Percentiles rank a stretch among this genome's conserved stretches.
Conservation (phyloP, 2,888 invertebrate species). For the Troides oblongomaculatus region DNA sequence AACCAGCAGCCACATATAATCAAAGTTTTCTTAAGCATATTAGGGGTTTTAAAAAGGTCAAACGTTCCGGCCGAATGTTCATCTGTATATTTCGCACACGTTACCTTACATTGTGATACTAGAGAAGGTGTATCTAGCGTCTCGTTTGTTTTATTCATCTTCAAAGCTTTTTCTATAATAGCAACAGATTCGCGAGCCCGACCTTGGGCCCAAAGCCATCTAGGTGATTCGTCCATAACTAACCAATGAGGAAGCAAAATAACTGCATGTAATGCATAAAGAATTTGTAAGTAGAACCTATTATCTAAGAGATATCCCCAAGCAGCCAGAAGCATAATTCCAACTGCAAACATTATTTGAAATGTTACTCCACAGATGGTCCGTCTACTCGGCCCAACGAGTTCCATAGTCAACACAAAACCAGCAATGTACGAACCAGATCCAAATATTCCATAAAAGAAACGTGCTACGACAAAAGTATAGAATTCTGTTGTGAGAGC, state of each 20-base stretch:
- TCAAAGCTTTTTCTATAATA: slow-evolving; percentile 86
- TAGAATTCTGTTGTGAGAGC: slow-evolving; percentile 88
- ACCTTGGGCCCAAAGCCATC: slow-evolving; percentile 93
- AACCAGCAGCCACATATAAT: slow-evolving; percentile 93
- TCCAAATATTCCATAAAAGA: slow-evolving; percentile 89
- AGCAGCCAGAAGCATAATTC: slow-evolving; percentile 89
- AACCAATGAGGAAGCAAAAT: slow-evolving; percentile 89
- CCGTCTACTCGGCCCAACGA: slow-evolving; percentile 89
- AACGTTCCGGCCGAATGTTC: slow-evolving; percentile 80
- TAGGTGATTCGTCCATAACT: slow-evolving; percentile 92
- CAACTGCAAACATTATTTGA: slow-evolving; percentile 88
- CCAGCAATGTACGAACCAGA: slow-evolving; percentile 87
- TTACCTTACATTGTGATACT: slow-evolving; percentile 81
- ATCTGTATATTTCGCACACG: slow-evolving; percentile 67
- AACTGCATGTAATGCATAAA: slow-evolving; percentile 87
- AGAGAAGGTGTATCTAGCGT: slow-evolving; percentile 82
- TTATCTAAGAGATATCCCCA: slow-evolving; percentile 90
- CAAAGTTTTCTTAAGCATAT: slow-evolving; percentile 86
- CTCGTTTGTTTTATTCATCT: slow-evolving; percentile 83
- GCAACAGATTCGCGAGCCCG: slow-evolving; percentile 85
- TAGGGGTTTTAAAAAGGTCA: slow-evolving; percentile 89
- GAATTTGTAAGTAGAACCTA: slow-evolving; percentile 85
- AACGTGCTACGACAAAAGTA: slow-evolving; percentile 83
- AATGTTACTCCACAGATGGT: slow-evolving; percentile 90
- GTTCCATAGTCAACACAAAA: slow-evolving; percentile 88